Evolutionary conservation across 2,888 invertebrate species (phyloP), one percentile per base, ranked within the genome.

Genomic region (Pterobdella sp.): DNA sequence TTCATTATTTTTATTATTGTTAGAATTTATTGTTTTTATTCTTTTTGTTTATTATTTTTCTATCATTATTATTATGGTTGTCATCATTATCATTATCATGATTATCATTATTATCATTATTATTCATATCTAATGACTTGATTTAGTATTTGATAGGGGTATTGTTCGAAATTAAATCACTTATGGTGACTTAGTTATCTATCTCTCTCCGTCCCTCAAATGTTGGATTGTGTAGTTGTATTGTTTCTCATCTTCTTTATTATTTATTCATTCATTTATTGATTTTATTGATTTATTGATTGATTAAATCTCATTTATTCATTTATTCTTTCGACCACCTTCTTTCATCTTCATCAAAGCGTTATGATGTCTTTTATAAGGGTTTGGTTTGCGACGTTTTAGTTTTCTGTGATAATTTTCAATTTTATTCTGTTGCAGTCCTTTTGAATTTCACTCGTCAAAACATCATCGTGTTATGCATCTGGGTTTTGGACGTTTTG

Each of bases 371-470:
- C 31, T 10, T 14, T n/a, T 18, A 7, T 14, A 22, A 67, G 14
- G 32, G 67, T 14, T 34, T 4, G n/a, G 7, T 69, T n/a, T 34
- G 36, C 22, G 22, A 42, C 69, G 7, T 69, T 34, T 34, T 32
- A 31, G n/a, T 67, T 69, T 37, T 42, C 32, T 29, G 22, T n/a
- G 34, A n/a, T 49, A 26, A 37, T 49, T 31, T 18, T 69, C 69
- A 26, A 36, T 37, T 26, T 34, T 26, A 14, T 14, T 34, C 49
- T 49, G 36, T 26, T n/a, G 36, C 69, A n/a, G 36, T n/a, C 42
- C 69, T 37, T 69, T 22, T 42, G 7, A 22, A 42, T 7, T 42
- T 42, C 22, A 14, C 49, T 42, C n/a, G n/a, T n/a, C n/a, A n/a
- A n/a, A n/a, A n/a, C n/a, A n/a, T n/a, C n/a, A n/a, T n/a, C n/a